Base-by-base conservation (phyloP, 37 sponge, comb jelly and placozoan genomes). In the Chondrilla cf. caribensis region DNA sequence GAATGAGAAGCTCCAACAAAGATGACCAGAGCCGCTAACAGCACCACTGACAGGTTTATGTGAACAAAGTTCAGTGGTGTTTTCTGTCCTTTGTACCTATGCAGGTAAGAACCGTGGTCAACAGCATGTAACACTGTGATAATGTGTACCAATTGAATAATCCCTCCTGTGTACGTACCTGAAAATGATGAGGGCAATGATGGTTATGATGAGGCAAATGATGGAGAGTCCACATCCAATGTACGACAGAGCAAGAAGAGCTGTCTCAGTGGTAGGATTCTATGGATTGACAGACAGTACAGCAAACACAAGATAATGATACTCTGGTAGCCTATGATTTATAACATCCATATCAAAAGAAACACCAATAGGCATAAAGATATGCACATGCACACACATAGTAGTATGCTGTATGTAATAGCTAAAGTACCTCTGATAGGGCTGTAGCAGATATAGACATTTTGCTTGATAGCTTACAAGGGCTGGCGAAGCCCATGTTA, bases 221-320 rank as follows among this genome's bases (percentile, higher is more conserved):
- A 83, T 82, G 19, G 91, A 90, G 1, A 90, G 37, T 19, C 83
- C 59, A 72, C 84, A 83, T 31, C 91, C 91, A 60, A 90, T 76
- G 68, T 90, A 90, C 6, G 91, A 87, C 6, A 90, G 5, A 2
- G 60, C 39, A 28, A 58, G 58, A 6, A 90, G 54, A 18, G 80
- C 91, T 2, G 25, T 18, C 15, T 73, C 76, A 36, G 24, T 39
- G 1, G 24, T 43, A 40, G 14, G 25, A 73, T 37, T 3, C 76
- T 73, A 39, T 40, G 15, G 57, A n/a, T n/a, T n/a, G n/a, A n/a
- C n/a, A n/a, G n/a, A n/a, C n/a, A n/a, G n/a, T n/a, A n/a, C n/a
- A n/a, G n/a, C n/a, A n/a, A n/a, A n/a, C n/a, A n/a, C n/a, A n/a
- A n/a, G n/a, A n/a, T n/a, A n/a, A n/a, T n/a, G n/a, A n/a, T n/a